Base-by-base conservation (phyloP, 2,113 vertebrate genomes). In the Xenopus borealis region DNA sequence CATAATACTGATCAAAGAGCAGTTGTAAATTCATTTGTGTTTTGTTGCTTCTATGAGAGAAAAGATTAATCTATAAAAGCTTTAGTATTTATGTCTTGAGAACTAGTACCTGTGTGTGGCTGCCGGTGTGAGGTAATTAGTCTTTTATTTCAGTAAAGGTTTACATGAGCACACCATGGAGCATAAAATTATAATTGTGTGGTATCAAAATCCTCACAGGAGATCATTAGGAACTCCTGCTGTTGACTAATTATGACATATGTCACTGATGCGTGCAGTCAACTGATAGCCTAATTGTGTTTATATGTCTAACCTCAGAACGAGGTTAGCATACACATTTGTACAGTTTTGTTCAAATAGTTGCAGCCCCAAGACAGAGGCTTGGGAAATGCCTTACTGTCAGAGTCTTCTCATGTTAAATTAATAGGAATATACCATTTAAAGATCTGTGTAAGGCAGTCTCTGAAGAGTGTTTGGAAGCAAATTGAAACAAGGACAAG, bases 111-210 rank as follows among this genome's bases (percentile, higher is more conserved):
- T 68, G 62, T 45, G 78, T 81, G 62, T 75, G 58, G 47, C 75
- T 73, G 79, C 72, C 82, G 85, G 78, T 80, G 40, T 5, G 40
- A 79, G 62, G 61, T 73, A 1, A 0, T 82, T 86, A 78, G 66
- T 80, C 73, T 76, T 73, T 82, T 79, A 79, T 82, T 79, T 80
- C 55, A 58, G 40, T 63, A 47, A 11, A 74, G 59, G 72, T 20
- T 82, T 66, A 86, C 78, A 78, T 85, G 72, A 83, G 68, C 80
- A 85, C 79, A 81, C 77, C 66, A 75, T 46, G 78, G 79, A 89
- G 81, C 72, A 78, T 81, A 83, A 90, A 88, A 83, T 83, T 61
- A 81, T 79, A 83, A 59, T 66, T 77, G 73, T 80, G 23, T 72
- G 69, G 72, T 82, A n/a, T 79, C 27, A 47, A 53, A 72, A 69